phyloP scores from a whole-genome alignment of 2,113 vertebrate genomes.

The Ivindomyrus marchei region DNA sequence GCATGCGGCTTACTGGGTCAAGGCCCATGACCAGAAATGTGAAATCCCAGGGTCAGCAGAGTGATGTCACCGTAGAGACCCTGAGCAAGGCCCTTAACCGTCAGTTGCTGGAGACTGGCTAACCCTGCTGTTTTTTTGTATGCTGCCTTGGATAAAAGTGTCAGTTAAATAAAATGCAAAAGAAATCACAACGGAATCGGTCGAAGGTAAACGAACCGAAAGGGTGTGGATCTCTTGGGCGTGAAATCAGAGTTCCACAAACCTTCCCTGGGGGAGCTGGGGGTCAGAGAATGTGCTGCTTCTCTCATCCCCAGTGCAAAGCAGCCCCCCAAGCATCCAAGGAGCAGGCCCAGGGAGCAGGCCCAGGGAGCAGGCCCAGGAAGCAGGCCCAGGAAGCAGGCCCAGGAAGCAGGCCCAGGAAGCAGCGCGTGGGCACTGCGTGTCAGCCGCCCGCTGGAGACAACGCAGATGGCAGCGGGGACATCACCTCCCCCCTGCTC shows the following conservation, averaged over 20 bases:
- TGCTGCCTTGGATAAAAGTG: not conserved
- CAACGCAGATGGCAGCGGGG: not conserved
- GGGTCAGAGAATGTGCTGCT: not conserved
- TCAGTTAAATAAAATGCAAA: not conserved
- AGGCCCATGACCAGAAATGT: not conserved
- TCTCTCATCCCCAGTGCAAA: not conserved
- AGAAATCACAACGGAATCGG: not conserved
- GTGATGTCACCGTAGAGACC: not conserved
- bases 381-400: too few relatives aligned
- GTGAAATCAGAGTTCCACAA: not conserved
- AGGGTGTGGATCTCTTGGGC: not conserved
- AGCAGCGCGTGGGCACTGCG: not conserved
- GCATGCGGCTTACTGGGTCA: not conserved
- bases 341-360: not conserved
- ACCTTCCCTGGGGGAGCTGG: not conserved
- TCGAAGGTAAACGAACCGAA: not conserved
- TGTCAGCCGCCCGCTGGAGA: not conserved
- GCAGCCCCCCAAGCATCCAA: not conserved
- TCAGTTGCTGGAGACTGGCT: not conserved
- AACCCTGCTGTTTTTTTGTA: not conserved
- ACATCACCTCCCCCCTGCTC: not conserved
- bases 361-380: not conserved
- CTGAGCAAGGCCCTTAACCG: not conserved
- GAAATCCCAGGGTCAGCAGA: not conserved
- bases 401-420: not conserved